Evolutionary conservation across 2,113 vertebrate species (phyloP).

Genomic region (Chaetorhynchus papuensis): DNA sequence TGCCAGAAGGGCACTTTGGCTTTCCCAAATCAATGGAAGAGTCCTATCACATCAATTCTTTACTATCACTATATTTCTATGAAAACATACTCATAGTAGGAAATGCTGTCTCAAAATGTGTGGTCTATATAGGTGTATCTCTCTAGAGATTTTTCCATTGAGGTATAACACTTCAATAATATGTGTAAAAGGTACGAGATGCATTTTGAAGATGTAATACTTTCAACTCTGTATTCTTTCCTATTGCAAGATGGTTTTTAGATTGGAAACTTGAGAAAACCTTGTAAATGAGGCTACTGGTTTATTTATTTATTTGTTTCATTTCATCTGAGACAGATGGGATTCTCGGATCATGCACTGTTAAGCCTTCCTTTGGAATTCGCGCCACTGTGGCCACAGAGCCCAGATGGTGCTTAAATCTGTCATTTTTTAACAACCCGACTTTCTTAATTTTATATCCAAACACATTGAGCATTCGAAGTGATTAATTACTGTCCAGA

Average conservation of each 20-base stretch:
- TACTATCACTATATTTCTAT: not conserved
- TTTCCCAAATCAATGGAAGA: not conserved
- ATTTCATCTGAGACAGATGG: constrained; percentile 79
- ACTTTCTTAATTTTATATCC: constrained; percentile 81
- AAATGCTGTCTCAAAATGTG: not conserved
- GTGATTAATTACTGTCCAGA: constrained; percentile 79
- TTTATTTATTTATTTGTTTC: constrained; percentile 70
- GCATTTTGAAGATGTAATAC: not conserved
- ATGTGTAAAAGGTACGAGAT: rapidly evolving
- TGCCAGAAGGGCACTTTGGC: not conserved
- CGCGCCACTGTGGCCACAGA: constrained; percentile 76
- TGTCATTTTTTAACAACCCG: constrained; percentile 80
- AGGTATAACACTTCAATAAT: not conserved
- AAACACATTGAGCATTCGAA: constrained; percentile 73
- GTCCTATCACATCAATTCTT: not conserved
- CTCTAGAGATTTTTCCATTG: not conserved
- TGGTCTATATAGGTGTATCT: not conserved
- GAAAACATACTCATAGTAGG: not conserved
- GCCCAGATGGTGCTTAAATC: constrained; percentile 83
- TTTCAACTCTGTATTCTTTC: not conserved
- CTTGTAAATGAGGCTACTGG: constrained; percentile 29
- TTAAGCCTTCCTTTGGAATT: constrained; percentile 84
- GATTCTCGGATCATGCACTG: constrained; percentile 79
- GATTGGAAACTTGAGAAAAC: constrained; percentile 49
- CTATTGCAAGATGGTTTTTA: not conserved